Percentiles rank a stretch among this genome's conserved stretches.
phyloP scores from a whole-genome alignment of 64 coral and sea anemone species.

The Dendrophyllia cribrosa region DNA sequence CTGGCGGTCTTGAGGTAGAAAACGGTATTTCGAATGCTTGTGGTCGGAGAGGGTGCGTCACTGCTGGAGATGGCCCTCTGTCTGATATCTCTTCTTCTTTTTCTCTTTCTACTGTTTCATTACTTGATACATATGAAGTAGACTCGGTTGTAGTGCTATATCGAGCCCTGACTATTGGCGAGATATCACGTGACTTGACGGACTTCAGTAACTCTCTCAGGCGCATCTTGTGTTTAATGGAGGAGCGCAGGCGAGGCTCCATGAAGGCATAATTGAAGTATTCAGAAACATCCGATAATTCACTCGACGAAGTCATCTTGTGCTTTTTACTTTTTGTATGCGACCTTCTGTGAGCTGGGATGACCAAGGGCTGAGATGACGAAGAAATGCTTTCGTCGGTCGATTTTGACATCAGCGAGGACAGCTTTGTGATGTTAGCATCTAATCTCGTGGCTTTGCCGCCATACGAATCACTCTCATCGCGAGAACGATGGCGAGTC shows the following conservation, averaged over 20 bases:
- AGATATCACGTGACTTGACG: slow-evolving; percentile 23
- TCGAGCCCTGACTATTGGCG: not conserved
- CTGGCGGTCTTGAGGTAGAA: not conserved
- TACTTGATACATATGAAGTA: not conserved
- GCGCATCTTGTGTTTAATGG: slow-evolving; percentile 10
- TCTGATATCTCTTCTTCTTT: not conserved
- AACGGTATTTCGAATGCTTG: not conserved
- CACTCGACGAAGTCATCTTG: slow-evolving; percentile 14
- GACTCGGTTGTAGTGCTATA: slow-evolving; percentile 22
- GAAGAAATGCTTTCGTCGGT: slow-evolving; percentile 24
- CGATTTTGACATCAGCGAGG: slow-evolving; percentile 6
- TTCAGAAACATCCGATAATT: slow-evolving; percentile 21
- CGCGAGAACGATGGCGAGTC: slow-evolving; percentile 10
- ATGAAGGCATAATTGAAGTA: slow-evolving; percentile 49
- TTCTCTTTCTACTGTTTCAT: not conserved
- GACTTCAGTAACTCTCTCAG: slow-evolving; percentile 35
- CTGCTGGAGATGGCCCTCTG: not conserved
- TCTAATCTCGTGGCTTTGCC: not conserved
- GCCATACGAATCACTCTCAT: not conserved
- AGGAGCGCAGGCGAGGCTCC: slow-evolving; percentile 13
- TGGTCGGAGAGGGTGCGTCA: not conserved
- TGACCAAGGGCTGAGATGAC: not conserved
- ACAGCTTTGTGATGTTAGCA: slow-evolving; percentile 26
- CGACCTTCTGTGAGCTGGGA: not conserved
- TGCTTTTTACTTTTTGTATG: slow-evolving; percentile 1